Evolutionary conservation across 2,888 invertebrate genomes (phyloP).

Genomic region (Zonitis immaculata): DNA sequence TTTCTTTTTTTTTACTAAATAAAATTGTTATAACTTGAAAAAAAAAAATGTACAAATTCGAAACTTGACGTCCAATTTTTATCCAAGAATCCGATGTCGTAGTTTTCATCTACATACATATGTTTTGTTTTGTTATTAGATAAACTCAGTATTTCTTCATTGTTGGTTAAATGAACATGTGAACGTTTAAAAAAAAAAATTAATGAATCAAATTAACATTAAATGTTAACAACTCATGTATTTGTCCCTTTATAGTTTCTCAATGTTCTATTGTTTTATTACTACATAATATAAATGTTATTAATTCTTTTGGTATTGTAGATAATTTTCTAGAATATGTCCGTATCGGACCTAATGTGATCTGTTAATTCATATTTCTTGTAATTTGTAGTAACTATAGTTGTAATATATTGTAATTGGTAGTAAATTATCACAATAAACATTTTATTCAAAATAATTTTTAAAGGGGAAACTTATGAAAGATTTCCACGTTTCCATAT

Average conservation of each 20-base stretch:
- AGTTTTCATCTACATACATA: constrained; percentile 17
- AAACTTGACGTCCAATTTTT: constrained; percentile 33
- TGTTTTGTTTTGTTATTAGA: constrained; percentile 14
- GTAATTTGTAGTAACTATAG: constrained; percentile 33
- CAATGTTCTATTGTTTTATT: constrained; percentile 6
- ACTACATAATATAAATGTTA: constrained; percentile 14
- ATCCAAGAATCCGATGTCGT: constrained; percentile 10
- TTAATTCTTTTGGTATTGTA: constrained; percentile 27
- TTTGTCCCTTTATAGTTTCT: not conserved
- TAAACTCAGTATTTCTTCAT: constrained; percentile 16
- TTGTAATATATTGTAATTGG: constrained; percentile 26
- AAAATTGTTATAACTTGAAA: too few species aligned
- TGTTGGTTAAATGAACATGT: constrained; percentile 10
- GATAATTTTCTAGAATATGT: constrained; percentile 37
- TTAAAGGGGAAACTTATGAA: not conserved
- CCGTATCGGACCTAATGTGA: constrained; percentile 42
- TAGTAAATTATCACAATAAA: constrained; percentile 27
- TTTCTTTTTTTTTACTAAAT: too few species aligned
- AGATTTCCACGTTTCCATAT: constrained; percentile 59
- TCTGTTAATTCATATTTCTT: constrained; percentile 37
- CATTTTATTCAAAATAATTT: constrained; percentile 20
- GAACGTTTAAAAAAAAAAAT: not conserved
- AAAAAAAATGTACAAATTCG: constrained; percentile 25
- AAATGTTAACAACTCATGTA: constrained; percentile 16
- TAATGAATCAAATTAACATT: constrained; percentile 16